Evolutionary conservation across 2,797 vertebrate species (phyloP), one percentile per base, ranked within the genome.

Genomic region (Rhodeus uyekii): DNA sequence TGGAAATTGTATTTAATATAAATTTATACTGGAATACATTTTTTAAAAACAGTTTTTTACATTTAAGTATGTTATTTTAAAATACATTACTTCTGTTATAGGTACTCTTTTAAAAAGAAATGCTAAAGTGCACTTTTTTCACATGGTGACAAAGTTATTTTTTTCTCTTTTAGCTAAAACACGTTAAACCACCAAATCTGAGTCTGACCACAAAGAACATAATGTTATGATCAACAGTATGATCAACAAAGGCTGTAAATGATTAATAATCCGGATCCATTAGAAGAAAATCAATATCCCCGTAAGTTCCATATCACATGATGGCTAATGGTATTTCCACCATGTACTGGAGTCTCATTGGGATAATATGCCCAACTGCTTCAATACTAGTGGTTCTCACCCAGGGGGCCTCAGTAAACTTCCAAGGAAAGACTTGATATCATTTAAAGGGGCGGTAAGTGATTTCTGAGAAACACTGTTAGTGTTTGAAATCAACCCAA

Each of bases 261-360:
- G 39, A 81, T 81, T 53, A 50, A 80, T 72, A 80, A 81, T 53
- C n/a, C 8, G 24, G 71, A 65, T 14, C 18, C 34, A 65, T 81
- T 75, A 75, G 42, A 19, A 7, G n/a, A 42, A 38, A 67, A 81
- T 81, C 80, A 67, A 67, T 65, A 67, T 12, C 29, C 16, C 13
- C 1, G n/a, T n/a, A 32, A 27, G 5, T 16, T 42, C 24, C 24
- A 42, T 13, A 34, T 65, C 8, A n/a, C 61, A 61, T 81, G 42
- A 63, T 19, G 4, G 39, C 13, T 63, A 80, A 73, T 63, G 78
- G 38, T 71, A 55, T 60, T 71, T 69, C 24, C 46, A 1, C 22
- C 42, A 50, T 53, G 32, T 38, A 19, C 63, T 13, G 9, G n/a
- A 55, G 42, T 77, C 39, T 63, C 58, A 14, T 42, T 60, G 18